A percentile compares a stretch with the other conserved stretches of the same genome.
These are phyloP conservation scores for Pholis gunnellus DNA, from an alignment of 2,113 vertebrate genomes.

Conservation along the genomic window DNA sequence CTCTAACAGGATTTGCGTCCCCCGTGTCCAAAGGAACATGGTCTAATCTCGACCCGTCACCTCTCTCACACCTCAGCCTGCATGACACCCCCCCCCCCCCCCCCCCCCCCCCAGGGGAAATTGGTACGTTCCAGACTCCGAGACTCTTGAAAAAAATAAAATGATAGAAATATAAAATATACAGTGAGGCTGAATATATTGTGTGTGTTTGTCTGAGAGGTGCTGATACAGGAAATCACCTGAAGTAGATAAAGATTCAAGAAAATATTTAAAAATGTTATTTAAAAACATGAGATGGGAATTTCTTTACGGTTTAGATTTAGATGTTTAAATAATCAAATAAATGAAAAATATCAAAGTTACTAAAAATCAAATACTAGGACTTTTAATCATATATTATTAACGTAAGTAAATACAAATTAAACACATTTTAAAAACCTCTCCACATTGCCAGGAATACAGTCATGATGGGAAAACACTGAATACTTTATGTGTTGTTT, in stretches of 20 bases:
- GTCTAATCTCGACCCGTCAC: constrained; percentile 65
- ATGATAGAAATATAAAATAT: background rate
- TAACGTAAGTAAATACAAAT: too few species aligned
- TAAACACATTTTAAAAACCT: background rate
- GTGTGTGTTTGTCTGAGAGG: background rate
- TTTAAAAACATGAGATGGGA: constrained; percentile 2
- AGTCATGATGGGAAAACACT: background rate
- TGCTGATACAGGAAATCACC: background rate
- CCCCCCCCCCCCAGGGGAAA: background rate
- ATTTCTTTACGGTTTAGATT: background rate
- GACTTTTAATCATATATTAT: background rate
- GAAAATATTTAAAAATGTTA: background rate
- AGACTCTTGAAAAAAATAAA: background rate
- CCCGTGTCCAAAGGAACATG: constrained; percentile 67
- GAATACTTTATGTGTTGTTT: background rate
- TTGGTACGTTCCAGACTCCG: constrained; percentile 18
- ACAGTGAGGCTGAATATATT: background rate
- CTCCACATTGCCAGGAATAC: background rate
- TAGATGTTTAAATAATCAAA: background rate
- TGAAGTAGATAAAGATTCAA: background rate
- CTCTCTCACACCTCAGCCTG: constrained; percentile 17
- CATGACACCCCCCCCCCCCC: background rate
- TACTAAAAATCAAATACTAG: background rate
- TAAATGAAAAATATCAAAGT: background rate
- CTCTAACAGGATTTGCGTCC: constrained; percentile 69